These are phyloP conservation scores for Philereme transversata DNA, from an alignment of 2,888 invertebrate species.

Conservation along the genomic window DNA sequence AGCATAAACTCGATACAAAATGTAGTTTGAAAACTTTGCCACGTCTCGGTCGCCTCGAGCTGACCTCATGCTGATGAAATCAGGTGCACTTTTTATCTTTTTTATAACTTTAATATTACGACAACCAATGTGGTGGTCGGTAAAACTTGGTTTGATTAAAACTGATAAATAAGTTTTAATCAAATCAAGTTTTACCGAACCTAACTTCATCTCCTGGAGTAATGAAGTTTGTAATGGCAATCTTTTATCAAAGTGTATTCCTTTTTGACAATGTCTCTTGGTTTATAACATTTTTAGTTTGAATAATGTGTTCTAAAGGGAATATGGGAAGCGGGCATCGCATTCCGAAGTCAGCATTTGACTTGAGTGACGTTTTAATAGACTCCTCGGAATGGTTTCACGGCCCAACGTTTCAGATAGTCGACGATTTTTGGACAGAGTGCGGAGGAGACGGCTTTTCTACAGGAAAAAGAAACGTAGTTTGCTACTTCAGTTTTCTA, in stretches of 20 bases:
- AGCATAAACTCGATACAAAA: constrained; percentile 10
- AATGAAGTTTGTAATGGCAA: constrained; percentile 16
- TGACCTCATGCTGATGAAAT: constrained; percentile 28
- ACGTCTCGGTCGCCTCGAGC: constrained; percentile 12
- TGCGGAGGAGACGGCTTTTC: constrained; percentile 15
- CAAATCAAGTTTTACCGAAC: too few relatives aligned
- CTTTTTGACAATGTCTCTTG: not conserved
- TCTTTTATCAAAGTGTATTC: not conserved
- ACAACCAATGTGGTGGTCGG: constrained; percentile 27
- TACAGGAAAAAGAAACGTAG: not conserved
- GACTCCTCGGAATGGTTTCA: constrained; percentile 58
- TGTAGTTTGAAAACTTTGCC: constrained; percentile 16
- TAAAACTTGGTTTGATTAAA: constrained; percentile 37
- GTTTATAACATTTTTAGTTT: too few relatives aligned
- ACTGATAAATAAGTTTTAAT: too few relatives aligned
- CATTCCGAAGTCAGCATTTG: constrained; percentile 32
- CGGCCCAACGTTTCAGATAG: constrained; percentile 6
- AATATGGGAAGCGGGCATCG: constrained; percentile 2
- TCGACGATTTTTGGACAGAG: constrained; percentile 23
- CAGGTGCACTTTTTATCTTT: constrained; percentile 18
- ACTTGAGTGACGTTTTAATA: constrained; percentile 64
- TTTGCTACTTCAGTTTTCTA: not conserved
- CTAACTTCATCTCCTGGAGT: constrained; percentile 26
- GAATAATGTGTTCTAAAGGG: too few relatives aligned
- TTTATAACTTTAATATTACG: constrained; percentile 35